Evolutionary conservation across 1,140 invertebrate genomes (phyloP).

Genomic region (Heliconius hermathena): DNA sequence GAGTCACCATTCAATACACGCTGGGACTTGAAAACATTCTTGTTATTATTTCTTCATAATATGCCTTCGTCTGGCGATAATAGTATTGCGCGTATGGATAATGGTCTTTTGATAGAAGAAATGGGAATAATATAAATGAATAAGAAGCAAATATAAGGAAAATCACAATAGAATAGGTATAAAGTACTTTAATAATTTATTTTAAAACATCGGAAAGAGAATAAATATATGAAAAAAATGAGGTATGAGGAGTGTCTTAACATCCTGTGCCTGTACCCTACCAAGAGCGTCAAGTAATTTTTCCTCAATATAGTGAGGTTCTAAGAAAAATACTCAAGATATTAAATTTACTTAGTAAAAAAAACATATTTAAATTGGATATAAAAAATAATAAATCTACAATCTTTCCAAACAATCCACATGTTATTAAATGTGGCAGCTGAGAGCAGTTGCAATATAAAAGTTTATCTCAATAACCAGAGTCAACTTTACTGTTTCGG

Average conservation of each 20-base stretch:
- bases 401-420: neutral
- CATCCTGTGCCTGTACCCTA: too few species aligned
- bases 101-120: slow-evolving; percentile 5
- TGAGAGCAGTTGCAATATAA: neutral
- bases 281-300: neutral
- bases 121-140: neutral
- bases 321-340: neutral
- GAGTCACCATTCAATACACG: neutral
- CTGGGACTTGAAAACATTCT: slow-evolving; percentile 6
- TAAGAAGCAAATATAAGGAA: neutral
- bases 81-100: slow-evolving; percentile 13
- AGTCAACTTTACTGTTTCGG: slow-evolving; percentile 3
- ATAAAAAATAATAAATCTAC: neutral
- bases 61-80: neutral
- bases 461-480: slow-evolving; percentile 12
- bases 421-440: slow-evolving; percentile 1
- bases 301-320: neutral
- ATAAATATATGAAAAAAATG: too few species aligned
- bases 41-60: slow-evolving; percentile 13
- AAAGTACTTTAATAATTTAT: too few species aligned
- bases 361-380: neutral
- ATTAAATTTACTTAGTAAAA: neutral
- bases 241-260: too few species aligned
- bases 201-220: too few species aligned
- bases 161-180: neutral